These are phyloP conservation scores for Epinephelus cyanopodus DNA, from an alignment of 2,113 vertebrate species.

Conservation along the genomic window DNA sequence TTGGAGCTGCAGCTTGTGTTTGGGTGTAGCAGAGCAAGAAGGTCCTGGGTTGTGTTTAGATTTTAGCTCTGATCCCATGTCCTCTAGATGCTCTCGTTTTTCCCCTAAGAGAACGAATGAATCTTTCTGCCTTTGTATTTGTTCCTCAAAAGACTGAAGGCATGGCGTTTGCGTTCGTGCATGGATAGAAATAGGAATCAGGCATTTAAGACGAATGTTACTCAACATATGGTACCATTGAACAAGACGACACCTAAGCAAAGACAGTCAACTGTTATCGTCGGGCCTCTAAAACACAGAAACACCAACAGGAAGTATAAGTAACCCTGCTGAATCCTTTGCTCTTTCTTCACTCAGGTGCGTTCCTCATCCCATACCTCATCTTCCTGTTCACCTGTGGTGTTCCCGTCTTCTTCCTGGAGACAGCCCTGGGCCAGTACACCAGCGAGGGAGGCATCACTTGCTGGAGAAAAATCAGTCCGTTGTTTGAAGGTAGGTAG, in stretches of 20 bases:
- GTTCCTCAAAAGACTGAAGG: too few relatives aligned
- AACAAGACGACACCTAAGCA: not conserved
- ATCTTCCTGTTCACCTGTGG: slow-evolving; percentile 96
- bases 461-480: slow-evolving; percentile 93
- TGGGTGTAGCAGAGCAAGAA: not conserved
- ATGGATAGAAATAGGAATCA: not conserved
- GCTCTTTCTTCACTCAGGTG: slow-evolving; percentile 82
- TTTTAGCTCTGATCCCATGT: not conserved
- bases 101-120: not conserved
- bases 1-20: not conserved
- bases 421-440: slow-evolving; percentile 93
- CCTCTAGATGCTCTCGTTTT: not conserved
- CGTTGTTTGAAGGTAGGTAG: slow-evolving; percentile 95
- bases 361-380: slow-evolving; percentile 96
- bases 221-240: not conserved
- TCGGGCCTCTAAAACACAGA: not conserved
- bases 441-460: slow-evolving; percentile 93
- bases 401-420: slow-evolving; percentile 92
- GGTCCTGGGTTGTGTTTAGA: not conserved
- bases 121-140: too few relatives aligned
- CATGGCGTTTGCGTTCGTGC: too few relatives aligned
- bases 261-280: not conserved
- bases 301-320: not conserved
- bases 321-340: not conserved
- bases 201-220: not conserved